Evolutionary conservation across 2,888 invertebrate genomes (phyloP), one percentile per base, ranked within the genome.

Genomic region (Drosophila ustulata): DNA sequence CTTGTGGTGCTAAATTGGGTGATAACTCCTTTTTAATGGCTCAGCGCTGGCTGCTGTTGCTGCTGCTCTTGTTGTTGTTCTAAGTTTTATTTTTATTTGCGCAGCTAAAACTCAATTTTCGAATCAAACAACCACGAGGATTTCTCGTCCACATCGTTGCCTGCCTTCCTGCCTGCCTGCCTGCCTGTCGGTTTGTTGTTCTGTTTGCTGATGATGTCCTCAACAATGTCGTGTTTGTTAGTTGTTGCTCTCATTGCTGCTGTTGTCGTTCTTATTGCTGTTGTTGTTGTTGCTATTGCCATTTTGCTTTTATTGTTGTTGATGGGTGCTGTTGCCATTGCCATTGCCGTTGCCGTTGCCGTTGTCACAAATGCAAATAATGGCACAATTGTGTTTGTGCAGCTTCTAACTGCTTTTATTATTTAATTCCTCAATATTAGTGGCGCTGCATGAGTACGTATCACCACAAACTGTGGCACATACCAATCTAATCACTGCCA

Each of bases 341-440:
- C 53, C 41, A 8, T 25, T 56, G 50, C 64, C 45, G 49, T 49
- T 58, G 62, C 46, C 55, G 26, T 61, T 72, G 67, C 57, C 66
- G 77, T 78, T 89, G 91, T 90, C 90, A 86, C 90, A 90, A 89
- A 91, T 90, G 90, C 90, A 90, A 91, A 91, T 90, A 90, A 90
- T 90, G 90, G 89, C 85, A 86, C 80, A 88, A 88, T 90, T 88
- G 87, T 88, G 77, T 75, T 84, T 79, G 58, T 81, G 78, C 82
- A 77, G 73, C 77, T 79, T 78, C 75, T 81, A 79, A 80, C 78
- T 80, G 73, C 72, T 77, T 89, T 86, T 89, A 86, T 84, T 82
- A 88, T 90, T 89, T 89, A 86, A 89, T 82, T 82, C 77, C 67
- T 79, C 79, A 78, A 76, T 75, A 69, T 56, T 65, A 73, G 59